A percentile compares a stretch with the other conserved stretches of the same genome.
These are phyloP conservation scores for Maniola hyperantus DNA, from an alignment of 2,888 invertebrate species.

Conservation along the genomic window DNA sequence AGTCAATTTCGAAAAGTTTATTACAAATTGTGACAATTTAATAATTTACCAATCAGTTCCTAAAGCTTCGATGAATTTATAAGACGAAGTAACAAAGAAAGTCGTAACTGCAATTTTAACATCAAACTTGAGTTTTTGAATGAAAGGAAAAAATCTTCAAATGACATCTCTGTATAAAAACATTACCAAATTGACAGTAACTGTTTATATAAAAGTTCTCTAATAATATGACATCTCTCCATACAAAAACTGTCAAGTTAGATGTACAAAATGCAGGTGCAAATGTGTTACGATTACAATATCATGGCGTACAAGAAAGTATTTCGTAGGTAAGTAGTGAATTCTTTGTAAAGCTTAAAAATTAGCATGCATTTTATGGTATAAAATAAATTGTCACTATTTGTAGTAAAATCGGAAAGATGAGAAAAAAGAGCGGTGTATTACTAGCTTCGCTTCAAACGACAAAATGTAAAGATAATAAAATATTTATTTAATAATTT, in stretches of 20 bases:
- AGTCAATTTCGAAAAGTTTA: slow-evolving; percentile 50
- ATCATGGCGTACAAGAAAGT: background rate
- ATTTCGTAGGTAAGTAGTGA: background rate
- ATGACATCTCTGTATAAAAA: slow-evolving; percentile 4
- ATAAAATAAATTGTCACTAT: slow-evolving; percentile 48
- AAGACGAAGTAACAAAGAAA: background rate
- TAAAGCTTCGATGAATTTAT: background rate
- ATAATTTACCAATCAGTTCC: slow-evolving; percentile 2
- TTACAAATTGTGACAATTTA: slow-evolving; percentile 53
- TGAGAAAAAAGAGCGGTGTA: slow-evolving; percentile 61
- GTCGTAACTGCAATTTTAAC: too few relatives aligned
- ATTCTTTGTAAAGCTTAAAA: background rate
- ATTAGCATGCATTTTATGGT: background rate
- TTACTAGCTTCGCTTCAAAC: slow-evolving; percentile 75
- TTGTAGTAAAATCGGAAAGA: slow-evolving; percentile 44
- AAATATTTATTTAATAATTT: slow-evolving; percentile 48
- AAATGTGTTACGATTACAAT: background rate
- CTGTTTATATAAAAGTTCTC: too few relatives aligned
- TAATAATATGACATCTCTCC: background rate
- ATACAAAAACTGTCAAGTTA: background rate
- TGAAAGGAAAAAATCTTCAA: background rate
- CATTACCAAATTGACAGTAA: background rate
- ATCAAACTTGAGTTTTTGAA: background rate
- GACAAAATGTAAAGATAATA: slow-evolving; percentile 50
- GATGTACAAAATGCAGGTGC: background rate